Evolutionary conservation across 2,797 vertebrate species (phyloP).

Genomic region (Cyprinella venusta): DNA sequence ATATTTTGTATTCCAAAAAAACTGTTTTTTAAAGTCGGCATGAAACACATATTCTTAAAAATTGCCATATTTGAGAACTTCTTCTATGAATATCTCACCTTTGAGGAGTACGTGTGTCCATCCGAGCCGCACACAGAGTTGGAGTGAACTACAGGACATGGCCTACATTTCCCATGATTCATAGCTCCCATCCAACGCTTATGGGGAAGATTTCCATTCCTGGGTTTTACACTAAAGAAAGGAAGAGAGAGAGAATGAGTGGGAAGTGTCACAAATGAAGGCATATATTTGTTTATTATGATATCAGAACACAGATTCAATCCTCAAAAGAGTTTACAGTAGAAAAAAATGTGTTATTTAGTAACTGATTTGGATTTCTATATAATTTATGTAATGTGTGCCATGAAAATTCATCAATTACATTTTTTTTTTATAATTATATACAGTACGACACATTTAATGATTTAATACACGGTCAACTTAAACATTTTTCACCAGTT

Average conservation of each 20-base stretch:
- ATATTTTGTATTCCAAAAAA: not conserved
- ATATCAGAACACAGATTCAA: not conserved
- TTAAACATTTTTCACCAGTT: not conserved
- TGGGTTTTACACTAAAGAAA: slow-evolving; percentile 81
- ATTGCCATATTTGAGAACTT: not conserved
- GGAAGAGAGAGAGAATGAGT: slow-evolving; percentile 2
- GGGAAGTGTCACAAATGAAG: slow-evolving; percentile 6
- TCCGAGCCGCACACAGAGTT: slow-evolving; percentile 88
- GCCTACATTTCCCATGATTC: slow-evolving; percentile 84
- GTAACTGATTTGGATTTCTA: not conserved
- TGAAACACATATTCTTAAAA: not conserved
- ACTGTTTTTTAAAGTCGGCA: not conserved
- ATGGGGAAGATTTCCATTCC: slow-evolving; percentile 83
- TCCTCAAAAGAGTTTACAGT: not conserved
- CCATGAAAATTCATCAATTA: not conserved
- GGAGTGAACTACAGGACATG: slow-evolving; percentile 76
- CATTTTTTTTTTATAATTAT: not conserved
- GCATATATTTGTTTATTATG: not conserved
- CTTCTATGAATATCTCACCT: slow-evolving; percentile 69
- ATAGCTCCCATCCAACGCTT: slow-evolving; percentile 82
- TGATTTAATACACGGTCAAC: not conserved
- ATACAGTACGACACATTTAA: not conserved
- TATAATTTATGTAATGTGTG: not conserved
- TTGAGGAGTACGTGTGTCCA: slow-evolving; percentile 84
- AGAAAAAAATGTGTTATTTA: not conserved